Percentiles rank a stretch among this genome's conserved stretches.
These are phyloP conservation scores for Aethina tumida DNA, from an alignment of 1,140 invertebrate genomes.

Conservation along the genomic window DNA sequence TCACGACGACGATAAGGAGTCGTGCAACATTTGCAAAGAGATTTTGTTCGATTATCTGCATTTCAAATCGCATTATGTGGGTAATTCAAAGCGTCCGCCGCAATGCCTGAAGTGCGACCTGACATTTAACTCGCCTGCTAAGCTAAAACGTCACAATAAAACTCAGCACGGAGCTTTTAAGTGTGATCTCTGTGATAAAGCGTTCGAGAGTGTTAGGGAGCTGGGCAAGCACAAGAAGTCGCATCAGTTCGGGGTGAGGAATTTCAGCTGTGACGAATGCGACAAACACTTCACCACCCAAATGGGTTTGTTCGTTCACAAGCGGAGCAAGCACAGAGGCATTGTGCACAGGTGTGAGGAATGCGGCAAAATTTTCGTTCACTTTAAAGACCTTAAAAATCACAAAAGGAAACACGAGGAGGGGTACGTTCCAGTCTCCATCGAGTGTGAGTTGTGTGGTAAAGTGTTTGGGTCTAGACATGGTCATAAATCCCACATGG, in stretches of 20 bases:
- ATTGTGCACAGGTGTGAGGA: conserved; percentile 11
- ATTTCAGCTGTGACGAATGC: conserved; percentile 9
- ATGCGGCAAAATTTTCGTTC: conserved; percentile 10
- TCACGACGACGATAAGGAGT: no score
- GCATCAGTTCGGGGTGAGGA: conserved; percentile 7
- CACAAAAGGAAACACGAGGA: conserved; percentile 15
- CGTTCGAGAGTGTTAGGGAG: conserved; percentile 29
- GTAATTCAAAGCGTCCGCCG: no score
- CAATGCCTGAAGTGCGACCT: no score
- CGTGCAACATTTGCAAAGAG: no score
- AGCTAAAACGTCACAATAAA: no score
- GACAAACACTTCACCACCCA: conserved; percentile 10
- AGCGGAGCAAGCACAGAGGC: conserved; percentile 8
- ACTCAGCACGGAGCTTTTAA: no score
- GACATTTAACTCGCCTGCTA: no score
- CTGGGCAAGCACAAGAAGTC: conserved; percentile 14
- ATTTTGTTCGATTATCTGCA: no score
- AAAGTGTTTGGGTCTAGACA: conserved; percentile 20
- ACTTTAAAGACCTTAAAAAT: conserved; percentile 6
- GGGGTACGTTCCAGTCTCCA: conserved; percentile 9
- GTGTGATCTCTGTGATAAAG: conserved; percentile 37
- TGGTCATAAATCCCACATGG: conserved; percentile 17
- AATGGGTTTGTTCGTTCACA: conserved; percentile 9
- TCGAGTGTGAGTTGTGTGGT: conserved; percentile 22
- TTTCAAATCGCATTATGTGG: no score